A percentile compares a stretch with the other conserved stretches of the same genome.
Evolutionary conservation across 2,113 vertebrate genomes (phyloP).

Genomic region (Apistogramma diplotaenia): DNA sequence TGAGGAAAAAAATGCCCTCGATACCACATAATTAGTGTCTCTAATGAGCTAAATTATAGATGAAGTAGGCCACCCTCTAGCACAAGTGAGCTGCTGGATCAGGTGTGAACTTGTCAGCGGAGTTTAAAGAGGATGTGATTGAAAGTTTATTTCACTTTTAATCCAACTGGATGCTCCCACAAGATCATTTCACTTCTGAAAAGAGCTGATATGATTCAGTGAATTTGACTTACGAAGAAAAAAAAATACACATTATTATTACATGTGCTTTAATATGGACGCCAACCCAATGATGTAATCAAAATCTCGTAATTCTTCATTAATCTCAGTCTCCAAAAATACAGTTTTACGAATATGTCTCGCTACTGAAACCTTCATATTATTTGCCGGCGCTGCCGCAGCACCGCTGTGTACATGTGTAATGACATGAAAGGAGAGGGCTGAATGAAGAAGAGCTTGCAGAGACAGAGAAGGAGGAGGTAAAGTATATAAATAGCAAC

Average conservation of each 20-base stretch:
- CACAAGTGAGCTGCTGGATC: constrained; percentile 33
- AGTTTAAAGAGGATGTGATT: constrained; percentile 3
- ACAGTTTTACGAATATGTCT: background rate
- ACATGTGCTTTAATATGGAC: background rate
- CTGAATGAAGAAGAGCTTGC: constrained; percentile 24
- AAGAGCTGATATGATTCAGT: background rate
- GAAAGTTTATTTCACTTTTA: background rate
- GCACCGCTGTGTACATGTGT: background rate
- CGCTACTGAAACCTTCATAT: background rate
- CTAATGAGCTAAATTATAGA: constrained; percentile 68
- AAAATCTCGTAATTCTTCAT: background rate
- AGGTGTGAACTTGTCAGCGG: constrained; percentile 15
- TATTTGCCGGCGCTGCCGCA: constrained; percentile 6
- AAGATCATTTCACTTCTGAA: background rate
- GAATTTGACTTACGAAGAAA: background rate
- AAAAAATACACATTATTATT: no score
- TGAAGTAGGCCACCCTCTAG: constrained; percentile 61
- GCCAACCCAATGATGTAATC: background rate
- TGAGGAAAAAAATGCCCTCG: constrained; percentile 16
- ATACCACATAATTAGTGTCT: constrained; percentile 54
- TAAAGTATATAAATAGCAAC: constrained; percentile 65
- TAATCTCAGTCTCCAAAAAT: background rate
- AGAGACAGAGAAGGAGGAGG: constrained; percentile 38
- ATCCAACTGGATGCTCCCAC: constrained; percentile 8
- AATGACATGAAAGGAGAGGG: constrained; percentile 26